phyloP scores from a whole-genome alignment of 1,140 invertebrate genomes.

The Mamestra configurata region DNA sequence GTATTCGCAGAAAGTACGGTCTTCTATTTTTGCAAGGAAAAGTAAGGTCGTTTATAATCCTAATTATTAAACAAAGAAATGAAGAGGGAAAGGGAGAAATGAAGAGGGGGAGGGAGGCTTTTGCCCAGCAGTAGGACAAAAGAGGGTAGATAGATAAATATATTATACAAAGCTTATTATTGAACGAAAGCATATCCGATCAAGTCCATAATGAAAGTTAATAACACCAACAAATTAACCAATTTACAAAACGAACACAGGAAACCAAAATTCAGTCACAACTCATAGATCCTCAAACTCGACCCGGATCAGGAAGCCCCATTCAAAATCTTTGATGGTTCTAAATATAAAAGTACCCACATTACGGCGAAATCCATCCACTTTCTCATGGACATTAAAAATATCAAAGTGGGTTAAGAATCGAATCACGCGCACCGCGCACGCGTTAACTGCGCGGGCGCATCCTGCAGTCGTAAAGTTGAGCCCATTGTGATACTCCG shows the following conservation, averaged over 20 bases:
- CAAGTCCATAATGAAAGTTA: too few relatives aligned
- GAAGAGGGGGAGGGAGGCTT: too few relatives aligned
- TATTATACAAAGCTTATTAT: too few relatives aligned
- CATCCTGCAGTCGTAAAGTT: slow-evolving; percentile 37
- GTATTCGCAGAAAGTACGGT: too few relatives aligned
- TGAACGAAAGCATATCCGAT: too few relatives aligned
- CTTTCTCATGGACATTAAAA: slow-evolving; percentile 45
- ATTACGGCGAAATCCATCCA: slow-evolving; percentile 29
- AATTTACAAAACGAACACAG: not conserved
- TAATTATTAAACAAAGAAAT: too few relatives aligned
- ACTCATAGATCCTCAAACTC: not conserved
- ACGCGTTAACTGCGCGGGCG: slow-evolving; percentile 29
- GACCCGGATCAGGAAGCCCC: slow-evolving; percentile 1
- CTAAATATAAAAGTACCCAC: slow-evolving; percentile 22
- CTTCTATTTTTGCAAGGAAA: too few relatives aligned
- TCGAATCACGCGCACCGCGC: slow-evolving; percentile 43
- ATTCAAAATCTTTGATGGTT: slow-evolving; percentile 12
- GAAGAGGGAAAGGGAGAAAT: too few relatives aligned
- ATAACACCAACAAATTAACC: not conserved
- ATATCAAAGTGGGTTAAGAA: slow-evolving; percentile 48
- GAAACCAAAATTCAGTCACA: not conserved
- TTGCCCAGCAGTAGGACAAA: too few relatives aligned
- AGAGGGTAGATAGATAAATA: too few relatives aligned
- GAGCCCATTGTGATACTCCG: slow-evolving; percentile 25
- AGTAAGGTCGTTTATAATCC: too few relatives aligned